These are phyloP conservation scores for Drosophila longiperda DNA, from an alignment of 2,888 invertebrate species.

Conservation along the genomic window DNA sequence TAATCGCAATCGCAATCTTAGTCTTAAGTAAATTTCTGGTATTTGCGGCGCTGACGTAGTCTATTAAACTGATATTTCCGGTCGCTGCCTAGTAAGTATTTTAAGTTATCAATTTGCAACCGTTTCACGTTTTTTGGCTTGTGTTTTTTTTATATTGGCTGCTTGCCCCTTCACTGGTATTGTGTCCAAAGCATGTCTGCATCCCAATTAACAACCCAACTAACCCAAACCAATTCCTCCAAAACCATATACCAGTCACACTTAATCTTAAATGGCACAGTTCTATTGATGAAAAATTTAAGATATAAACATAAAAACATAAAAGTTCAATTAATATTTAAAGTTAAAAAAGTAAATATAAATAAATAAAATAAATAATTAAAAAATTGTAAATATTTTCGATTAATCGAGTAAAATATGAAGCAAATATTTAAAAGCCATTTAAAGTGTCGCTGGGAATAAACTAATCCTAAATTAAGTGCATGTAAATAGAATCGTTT, in stretches of 20 bases:
- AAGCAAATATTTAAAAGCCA: background rate
- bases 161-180: constrained; percentile 38
- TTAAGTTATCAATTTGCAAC: constrained; percentile 32
- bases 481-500: constrained; percentile 4
- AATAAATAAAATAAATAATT: no score
- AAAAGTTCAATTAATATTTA: background rate
- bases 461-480: background rate
- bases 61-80: constrained; percentile 35
- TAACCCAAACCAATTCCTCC: constrained; percentile 14
- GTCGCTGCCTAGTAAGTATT: constrained; percentile 55
- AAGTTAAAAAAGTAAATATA: no score
- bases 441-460: constrained; percentile 1
- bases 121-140: constrained; percentile 33
- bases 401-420: background rate
- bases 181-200: constrained; percentile 42
- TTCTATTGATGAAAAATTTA: background rate
- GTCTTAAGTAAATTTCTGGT: constrained; percentile 48
- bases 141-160: constrained; percentile 44
- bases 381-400: no score
- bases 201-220: background rate
- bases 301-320: background rate
- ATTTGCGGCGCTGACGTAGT: constrained; percentile 48
- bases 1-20: constrained; percentile 44
- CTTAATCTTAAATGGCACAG: background rate
- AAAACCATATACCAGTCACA: background rate